phyloP scores from a whole-genome alignment of 2,888 invertebrate genomes.

The Epistrophella euchroma region DNA sequence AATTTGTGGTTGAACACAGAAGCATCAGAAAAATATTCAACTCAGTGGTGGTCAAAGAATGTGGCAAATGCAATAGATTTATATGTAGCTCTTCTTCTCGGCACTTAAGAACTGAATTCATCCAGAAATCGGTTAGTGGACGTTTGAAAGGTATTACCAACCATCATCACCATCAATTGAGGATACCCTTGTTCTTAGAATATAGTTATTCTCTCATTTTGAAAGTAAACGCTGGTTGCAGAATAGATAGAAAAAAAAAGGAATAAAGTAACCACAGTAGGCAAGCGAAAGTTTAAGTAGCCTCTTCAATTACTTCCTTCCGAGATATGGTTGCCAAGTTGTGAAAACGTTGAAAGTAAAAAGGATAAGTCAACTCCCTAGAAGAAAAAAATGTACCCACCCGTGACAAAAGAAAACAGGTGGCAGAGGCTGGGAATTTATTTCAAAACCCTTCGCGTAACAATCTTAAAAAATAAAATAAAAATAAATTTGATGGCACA shows the following conservation, averaged over 20 bases:
- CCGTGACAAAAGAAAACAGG: no score
- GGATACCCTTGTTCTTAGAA: slow-evolving; percentile 43
- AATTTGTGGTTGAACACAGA: slow-evolving; percentile 69
- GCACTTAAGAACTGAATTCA: slow-evolving; percentile 28
- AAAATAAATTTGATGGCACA: no score
- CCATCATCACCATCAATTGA: slow-evolving; percentile 49
- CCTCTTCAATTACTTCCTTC: slow-evolving; percentile 18
- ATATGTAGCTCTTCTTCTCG: background rate
- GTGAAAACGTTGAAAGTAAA: no score
- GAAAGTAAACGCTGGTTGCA: slow-evolving; percentile 48
- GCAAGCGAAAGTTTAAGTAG: slow-evolving; percentile 36
- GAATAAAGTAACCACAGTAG: slow-evolving; percentile 33
- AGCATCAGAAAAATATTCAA: slow-evolving; percentile 22
- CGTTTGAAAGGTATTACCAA: slow-evolving; percentile 42
- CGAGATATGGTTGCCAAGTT: background rate
- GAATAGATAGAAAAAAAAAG: slow-evolving; percentile 5
- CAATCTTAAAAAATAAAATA: no score
- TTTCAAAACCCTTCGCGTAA: no score
- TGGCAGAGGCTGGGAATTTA: no score
- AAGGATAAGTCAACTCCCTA: no score
- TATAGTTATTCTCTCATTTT: slow-evolving; percentile 55
- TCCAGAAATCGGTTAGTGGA: slow-evolving; percentile 65
- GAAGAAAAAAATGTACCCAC: no score
- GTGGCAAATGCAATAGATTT: slow-evolving; percentile 53
- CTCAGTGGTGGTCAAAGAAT: slow-evolving; percentile 54